Percentiles rank a stretch among this genome's conserved stretches.
These are phyloP conservation scores for Odontophorus gujanensis DNA, from an alignment of 2,113 vertebrate species.

Conservation along the genomic window DNA sequence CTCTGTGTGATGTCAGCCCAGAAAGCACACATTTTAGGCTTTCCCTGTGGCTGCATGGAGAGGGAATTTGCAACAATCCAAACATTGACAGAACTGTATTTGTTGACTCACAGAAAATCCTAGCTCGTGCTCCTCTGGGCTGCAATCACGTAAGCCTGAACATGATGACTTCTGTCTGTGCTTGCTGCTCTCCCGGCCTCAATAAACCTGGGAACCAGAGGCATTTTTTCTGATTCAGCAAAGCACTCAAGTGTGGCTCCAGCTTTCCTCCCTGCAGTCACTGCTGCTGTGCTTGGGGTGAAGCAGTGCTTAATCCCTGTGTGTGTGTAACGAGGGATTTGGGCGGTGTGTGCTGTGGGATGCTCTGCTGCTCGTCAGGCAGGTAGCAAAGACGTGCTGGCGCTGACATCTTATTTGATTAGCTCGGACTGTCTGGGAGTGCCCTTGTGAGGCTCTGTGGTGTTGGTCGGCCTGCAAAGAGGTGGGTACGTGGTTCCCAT, in stretches of 20 bases:
- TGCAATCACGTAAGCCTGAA: rapidly evolving
- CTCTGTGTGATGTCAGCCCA: neutral
- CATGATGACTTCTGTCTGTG: neutral
- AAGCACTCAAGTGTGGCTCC: neutral
- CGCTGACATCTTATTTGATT: neutral
- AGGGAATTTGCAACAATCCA: slow-evolving; percentile 20
- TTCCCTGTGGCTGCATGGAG: neutral
- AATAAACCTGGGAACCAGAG: neutral
- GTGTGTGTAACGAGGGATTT: neutral
- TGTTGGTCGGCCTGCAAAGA: neutral
- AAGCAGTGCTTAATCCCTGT: neutral
- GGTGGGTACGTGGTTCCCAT: neutral
- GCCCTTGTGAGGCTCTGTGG: neutral
- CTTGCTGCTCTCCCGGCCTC: neutral
- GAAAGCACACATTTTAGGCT: neutral
- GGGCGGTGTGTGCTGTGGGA: neutral
- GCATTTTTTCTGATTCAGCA: slow-evolving; percentile 43
- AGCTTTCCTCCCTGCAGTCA: neutral
- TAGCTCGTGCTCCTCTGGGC: neutral
- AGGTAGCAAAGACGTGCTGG: neutral
- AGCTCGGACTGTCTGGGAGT: neutral
- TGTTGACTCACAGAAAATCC: slow-evolving; percentile 44
- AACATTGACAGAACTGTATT: neutral
- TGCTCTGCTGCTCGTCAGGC: rapidly evolving
- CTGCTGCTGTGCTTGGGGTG: neutral